phyloP scores from a whole-genome alignment of 1,140 invertebrate genomes.

The Drosophila micromelanica region DNA sequence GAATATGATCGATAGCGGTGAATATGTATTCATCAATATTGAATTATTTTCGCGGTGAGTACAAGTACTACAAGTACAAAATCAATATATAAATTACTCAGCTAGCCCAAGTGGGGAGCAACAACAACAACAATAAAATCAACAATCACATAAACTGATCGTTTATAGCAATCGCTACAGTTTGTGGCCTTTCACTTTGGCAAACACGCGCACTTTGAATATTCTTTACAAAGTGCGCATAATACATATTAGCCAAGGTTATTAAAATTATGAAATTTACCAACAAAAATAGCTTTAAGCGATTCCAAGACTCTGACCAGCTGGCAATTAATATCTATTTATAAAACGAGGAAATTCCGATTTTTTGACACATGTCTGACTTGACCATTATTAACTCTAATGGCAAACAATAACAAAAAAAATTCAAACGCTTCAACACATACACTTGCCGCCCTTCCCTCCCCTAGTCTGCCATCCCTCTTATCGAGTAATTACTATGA shows the following conservation, averaged over 20 bases:
- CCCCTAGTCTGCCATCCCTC: background rate
- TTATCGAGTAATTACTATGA: slow-evolving; percentile 8
- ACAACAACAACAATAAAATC: slow-evolving; percentile 10
- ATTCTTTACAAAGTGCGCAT: slow-evolving; percentile 75
- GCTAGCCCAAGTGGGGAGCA: slow-evolving; percentile 21
- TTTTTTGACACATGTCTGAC: slow-evolving; percentile 68
- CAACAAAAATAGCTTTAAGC: slow-evolving; percentile 65
- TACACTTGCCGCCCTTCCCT: background rate
- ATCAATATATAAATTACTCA: slow-evolving; percentile 31
- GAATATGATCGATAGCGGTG: slow-evolving; percentile 96
- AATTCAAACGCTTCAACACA: slow-evolving; percentile 5
- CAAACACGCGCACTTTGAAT: slow-evolving; percentile 69
- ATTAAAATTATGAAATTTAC: slow-evolving; percentile 69
- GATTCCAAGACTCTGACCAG: slow-evolving; percentile 29
- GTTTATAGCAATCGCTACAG: slow-evolving; percentile 69
- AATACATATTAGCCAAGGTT: slow-evolving; percentile 72
- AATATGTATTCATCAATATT: slow-evolving; percentile 99
- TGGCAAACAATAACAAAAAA: slow-evolving; percentile 21
- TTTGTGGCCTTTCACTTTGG: slow-evolving; percentile 75
- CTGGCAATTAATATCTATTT: slow-evolving; percentile 61
- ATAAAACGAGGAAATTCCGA: slow-evolving; percentile 74
- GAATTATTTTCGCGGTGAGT: slow-evolving; percentile 97
- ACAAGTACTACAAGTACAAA: slow-evolving; percentile 45
- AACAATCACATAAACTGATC: slow-evolving; percentile 50
- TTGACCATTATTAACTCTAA: slow-evolving; percentile 48